phyloP scores from a whole-genome alignment of 2,888 invertebrate genomes.

The Scaptomyza polygonia region DNA sequence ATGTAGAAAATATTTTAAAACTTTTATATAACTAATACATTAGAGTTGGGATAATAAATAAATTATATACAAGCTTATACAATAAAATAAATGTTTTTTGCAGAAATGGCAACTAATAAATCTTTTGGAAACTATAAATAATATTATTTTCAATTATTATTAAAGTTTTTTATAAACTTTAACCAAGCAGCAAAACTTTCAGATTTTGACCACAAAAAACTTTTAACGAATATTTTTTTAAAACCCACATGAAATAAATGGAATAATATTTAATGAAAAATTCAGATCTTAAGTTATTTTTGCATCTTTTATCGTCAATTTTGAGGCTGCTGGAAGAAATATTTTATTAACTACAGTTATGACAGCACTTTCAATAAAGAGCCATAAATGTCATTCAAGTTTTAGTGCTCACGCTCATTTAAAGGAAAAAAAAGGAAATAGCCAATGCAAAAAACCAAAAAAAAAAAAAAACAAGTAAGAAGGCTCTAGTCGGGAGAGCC shows the following conservation, averaged over 20 bases:
- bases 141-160: too few relatives aligned
- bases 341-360: not conserved
- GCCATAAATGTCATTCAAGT: conserved; percentile 41
- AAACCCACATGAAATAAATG: not conserved
- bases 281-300: not conserved
- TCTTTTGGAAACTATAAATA: too few relatives aligned
- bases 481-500: too few relatives aligned
- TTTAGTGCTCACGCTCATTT: conserved; percentile 20
- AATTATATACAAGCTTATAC: too few relatives aligned
- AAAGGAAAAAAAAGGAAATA: not conserved
- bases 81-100: too few relatives aligned
- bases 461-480: too few relatives aligned
- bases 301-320: not conserved
- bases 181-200: too few relatives aligned
- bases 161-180: too few relatives aligned
- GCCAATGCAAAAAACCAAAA: conserved; percentile 3
- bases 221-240: not conserved
- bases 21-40: too few relatives aligned
- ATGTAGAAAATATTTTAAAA: too few relatives aligned
- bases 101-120: too few relatives aligned
- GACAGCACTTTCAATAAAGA: conserved; percentile 24
- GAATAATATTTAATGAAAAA: not conserved
- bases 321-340: not conserved
- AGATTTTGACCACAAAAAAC: not conserved
- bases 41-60: too few relatives aligned